phyloP scores from a whole-genome alignment of 2,113 vertebrate species.

The Thymallus thymallus region DNA sequence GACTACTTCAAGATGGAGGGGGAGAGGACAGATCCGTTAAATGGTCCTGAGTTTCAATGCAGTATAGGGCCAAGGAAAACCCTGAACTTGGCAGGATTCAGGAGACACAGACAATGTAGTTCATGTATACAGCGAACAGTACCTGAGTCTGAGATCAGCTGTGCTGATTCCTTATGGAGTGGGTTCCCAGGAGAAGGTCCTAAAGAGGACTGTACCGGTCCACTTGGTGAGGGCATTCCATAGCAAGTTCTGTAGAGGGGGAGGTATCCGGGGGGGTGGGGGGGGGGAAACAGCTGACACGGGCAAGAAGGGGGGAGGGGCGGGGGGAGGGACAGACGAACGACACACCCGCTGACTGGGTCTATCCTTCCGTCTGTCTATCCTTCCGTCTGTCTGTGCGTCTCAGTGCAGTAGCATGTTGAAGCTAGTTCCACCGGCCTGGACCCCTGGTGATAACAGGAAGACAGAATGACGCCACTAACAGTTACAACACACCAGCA shows the following conservation, averaged over 20 bases:
- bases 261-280: constrained; percentile 37
- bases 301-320: background rate
- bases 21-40: constrained; percentile 24
- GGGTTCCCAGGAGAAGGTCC: constrained; percentile 29
- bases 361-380: constrained; percentile 12
- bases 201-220: constrained; percentile 56
- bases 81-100: too few relatives aligned
- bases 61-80: too few relatives aligned
- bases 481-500: constrained; percentile 60
- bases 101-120: too few relatives aligned
- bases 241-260: constrained; percentile 54
- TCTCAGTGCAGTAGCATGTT: constrained; percentile 67
- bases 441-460: constrained; percentile 61
- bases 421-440: constrained; percentile 51
- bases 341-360: constrained; percentile 51
- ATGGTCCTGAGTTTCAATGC: too few relatives aligned
- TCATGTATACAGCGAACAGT: background rate
- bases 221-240: constrained; percentile 62
- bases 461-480: constrained; percentile 68
- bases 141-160: constrained; percentile 66
- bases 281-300: constrained; percentile 23
- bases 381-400: constrained; percentile 32
- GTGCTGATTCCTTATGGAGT: constrained; percentile 39
- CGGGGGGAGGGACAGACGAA: too few relatives aligned
- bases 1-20: constrained; percentile 45